phyloP scores from a whole-genome alignment of 2,113 vertebrate species.

The Okapia johnstoni region DNA sequence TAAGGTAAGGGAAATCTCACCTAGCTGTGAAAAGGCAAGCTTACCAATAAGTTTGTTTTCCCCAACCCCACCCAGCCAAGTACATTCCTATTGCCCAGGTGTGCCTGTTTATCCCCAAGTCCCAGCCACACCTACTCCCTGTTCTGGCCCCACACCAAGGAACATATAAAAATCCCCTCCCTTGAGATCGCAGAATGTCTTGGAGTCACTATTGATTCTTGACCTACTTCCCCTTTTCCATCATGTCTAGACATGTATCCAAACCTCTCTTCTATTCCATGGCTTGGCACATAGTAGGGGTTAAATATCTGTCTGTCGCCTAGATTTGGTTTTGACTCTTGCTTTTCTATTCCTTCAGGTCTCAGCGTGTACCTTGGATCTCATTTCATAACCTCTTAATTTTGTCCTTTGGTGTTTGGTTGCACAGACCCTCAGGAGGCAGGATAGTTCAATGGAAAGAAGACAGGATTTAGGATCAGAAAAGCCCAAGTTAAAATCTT shows the following conservation, averaged over 20 bases:
- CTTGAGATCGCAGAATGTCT: not conserved
- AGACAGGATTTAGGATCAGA: rapidly evolving
- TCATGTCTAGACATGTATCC: not conserved
- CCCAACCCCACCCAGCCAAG: not conserved
- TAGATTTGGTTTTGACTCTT: not conserved
- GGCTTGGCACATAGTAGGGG: not conserved
- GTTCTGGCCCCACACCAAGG: not conserved
- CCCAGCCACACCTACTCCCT: not conserved
- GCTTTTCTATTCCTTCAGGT: not conserved
- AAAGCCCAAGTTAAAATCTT: not conserved
- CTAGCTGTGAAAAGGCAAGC: not conserved
- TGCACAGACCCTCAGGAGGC: not conserved
- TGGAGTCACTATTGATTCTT: not conserved
- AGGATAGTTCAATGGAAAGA: not conserved
- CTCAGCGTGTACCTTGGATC: not conserved
- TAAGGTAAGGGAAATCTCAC: not conserved
- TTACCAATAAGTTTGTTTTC: not conserved
- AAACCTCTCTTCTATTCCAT: not conserved
- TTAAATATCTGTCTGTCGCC: not conserved
- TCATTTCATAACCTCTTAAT: not conserved
- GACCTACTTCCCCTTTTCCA: not conserved
- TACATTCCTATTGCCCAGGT: not conserved
- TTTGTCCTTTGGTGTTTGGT: not conserved
- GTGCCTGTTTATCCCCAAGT: slow-evolving; percentile 19
- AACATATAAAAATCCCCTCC: not conserved